Evolutionary conservation across 2,113 vertebrate genomes (phyloP), one percentile per base, ranked within the genome.

Genomic region (Tichodroma muraria): DNA sequence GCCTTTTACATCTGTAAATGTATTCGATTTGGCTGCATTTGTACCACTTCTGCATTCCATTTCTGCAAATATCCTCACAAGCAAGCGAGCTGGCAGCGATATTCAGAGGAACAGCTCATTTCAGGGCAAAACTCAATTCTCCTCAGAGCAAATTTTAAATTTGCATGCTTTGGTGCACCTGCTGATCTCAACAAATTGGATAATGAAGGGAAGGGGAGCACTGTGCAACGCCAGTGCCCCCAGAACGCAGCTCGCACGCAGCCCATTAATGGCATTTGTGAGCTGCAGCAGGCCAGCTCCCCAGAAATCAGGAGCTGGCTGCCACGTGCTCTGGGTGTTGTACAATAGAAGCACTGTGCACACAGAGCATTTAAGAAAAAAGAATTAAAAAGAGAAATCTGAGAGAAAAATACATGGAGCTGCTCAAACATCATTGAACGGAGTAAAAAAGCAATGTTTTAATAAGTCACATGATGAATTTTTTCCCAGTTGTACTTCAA

Each of bases 401-500:
- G 40, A 83, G 45, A 49, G 89, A 63, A 84, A 93, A 92, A 93
- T 44, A 23, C 65, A 53, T 1, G 38, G 70, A 70, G 63, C 45
- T 56, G 33, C 77, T 63, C 64, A 68, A 85, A 63, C 52, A 35
- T 38, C 37, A 2, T 0, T 40, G 49, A 89, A 37, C 1, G 4
- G 87, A 66, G 56, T 18, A 25, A 85, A 92, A 88, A 85, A 59
- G 81, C 68, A 80, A 90, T 6, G 2, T 97, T 94, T 96, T 90
- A 71, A 80, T 93, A 93, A 78, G 59, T 64, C 76, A 66, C 69
- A 3, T 63, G 85, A 66, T 18, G 3, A 47, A n/a, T 83, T 88
- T 84, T 94, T 84, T 33, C 78, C 91, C 91, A 71, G 73, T 54
- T 44, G 68, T 79, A 80, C 63, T 95, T 91, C 90, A 90, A 66